Evolutionary conservation across 2,797 vertebrate genomes (phyloP), one percentile per base, ranked within the genome.

Genomic region (Sebastes minor): DNA sequence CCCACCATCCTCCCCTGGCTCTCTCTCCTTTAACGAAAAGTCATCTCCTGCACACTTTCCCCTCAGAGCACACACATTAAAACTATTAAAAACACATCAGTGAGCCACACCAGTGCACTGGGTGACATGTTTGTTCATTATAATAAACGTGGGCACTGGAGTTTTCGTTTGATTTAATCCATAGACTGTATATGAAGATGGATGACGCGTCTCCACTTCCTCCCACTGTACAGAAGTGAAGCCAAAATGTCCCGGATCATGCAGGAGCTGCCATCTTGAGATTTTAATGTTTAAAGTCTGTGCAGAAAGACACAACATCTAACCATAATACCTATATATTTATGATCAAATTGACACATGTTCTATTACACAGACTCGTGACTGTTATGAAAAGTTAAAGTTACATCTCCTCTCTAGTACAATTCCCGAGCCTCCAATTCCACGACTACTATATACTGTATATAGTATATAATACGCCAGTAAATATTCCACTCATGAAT

Each of bases 61-160:
- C 63, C 63, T 62, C n/a, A 55, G 62, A 87, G 78, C 32, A 49
- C 25, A 78, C 46, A 56, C 69, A 73, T 76, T 80, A 74, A 49
- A 80, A 57, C 66, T 32, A 78, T 78, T 74, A 81, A 67, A 74
- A 74, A 75, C 66, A 81, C 74, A 81, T 61, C 53, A 77, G 68
- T 23, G 64, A 74, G 59, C 57, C 59, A 59, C 74, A 81, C 55
- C 35, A 23, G n/a, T 32, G 33, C 42, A 12, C 53, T 13, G n/a
- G 65, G 12, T 46, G 64, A 68, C 25, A 62, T 60, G n/a, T 70
- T 70, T 73, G 27, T 38, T 67, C 22, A 74, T 55, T 60, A 38
- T 59, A 11, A 64, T 38, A 32, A 74, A 46, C 35, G 70, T 23
- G 5, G 33, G 49, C 28, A 20, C 8, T 25, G 33, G 23, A 28